A percentile compares a stretch with the other conserved stretches of the same genome.
Conservation (phyloP, 92 coral and sea anemone genomes). For the Siderastrea radians region DNA sequence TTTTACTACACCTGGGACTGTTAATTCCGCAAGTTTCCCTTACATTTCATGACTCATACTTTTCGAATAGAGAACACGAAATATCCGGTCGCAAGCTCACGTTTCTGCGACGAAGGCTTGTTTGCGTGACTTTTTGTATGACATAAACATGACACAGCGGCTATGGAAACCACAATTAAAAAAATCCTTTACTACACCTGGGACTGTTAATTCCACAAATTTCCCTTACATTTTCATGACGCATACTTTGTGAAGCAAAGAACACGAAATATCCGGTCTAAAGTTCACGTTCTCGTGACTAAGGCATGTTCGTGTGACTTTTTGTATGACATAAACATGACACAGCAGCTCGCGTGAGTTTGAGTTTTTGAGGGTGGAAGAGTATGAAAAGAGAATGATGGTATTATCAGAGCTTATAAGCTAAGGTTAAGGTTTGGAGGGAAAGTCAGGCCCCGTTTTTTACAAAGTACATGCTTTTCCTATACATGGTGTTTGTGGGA, state of each 20-base stretch:
- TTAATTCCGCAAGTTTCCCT: not conserved
- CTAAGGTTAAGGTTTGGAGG: too few species aligned
- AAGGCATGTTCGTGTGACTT: not conserved
- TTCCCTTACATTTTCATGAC: conserved; percentile 6
- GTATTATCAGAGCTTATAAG: too few species aligned
- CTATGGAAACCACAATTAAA: not conserved
- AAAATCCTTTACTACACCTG: not conserved
- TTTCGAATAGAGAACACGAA: not conserved
- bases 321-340: not conserved
- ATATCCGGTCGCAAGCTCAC: not conserved
- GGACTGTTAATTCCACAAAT: not conserved
- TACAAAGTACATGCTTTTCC: too few species aligned
- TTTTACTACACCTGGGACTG: too few species aligned
- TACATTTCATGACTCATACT: not conserved
- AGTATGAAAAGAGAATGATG: too few species aligned
- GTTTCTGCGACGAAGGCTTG: not conserved
- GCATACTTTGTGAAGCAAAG: not conserved
- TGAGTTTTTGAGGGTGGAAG: too few species aligned
- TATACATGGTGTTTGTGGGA: too few species aligned
- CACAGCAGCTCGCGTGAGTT: not conserved
- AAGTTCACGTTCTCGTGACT: not conserved
- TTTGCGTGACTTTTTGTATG: not conserved
- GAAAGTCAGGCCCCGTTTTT: too few species aligned
- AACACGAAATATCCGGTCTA: not conserved
- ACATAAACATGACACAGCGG: conserved; percentile 2